Base-by-base conservation (phyloP, 2,888 invertebrate genomes). In the Arge pagana region DNA sequence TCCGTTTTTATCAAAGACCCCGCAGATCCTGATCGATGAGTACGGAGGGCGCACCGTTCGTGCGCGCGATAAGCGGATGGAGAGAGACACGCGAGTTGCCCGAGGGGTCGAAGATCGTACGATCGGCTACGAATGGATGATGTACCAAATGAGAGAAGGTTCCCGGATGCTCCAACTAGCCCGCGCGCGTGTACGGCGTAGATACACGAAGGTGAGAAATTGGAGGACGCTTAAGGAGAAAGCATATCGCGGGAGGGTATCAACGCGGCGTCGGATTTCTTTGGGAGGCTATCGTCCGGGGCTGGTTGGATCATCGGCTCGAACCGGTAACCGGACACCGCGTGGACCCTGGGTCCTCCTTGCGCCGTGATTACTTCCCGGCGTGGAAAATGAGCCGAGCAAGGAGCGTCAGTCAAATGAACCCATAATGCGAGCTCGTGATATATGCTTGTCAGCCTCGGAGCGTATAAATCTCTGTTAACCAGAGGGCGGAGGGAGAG, bases 381-480 rank as follows among this genome's bases (percentile, higher is more conserved):
- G n/a, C n/a, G n/a, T n/a, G n/a, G n/a, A n/a, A n/a, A n/a, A n/a
- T n/a, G n/a, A n/a, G n/a, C n/a, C n/a, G n/a, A 42, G 19, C 41
- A 11, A n/a, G 41, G 28, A 41, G 41, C 19, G 16, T 19, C n/a
- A 21, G 23, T 45, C 35, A 45, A 45, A 45, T 45, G 45, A 45
- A 45, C 45, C 45, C 45, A 45, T 45, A 45, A 45, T 35, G 23
- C 28, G 31, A 21, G 31, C 23, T 16, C 6, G 60, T 64, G 65
- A 66, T 66, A 63, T 66, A 64, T 59, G 62, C 57, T 62, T 53
- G 69, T 68, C 68, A 66, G 58, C 64, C 65, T 60, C 60, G 54
- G 59, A 59, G 57, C 53, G 54, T 58, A 65, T 70, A 70, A 70
- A 70, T 70, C 70, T 64, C 58, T 53, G 52, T 55, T 56, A 45